Base-by-base conservation (phyloP, 2,113 vertebrate genomes). In the Colossoma macropomum region DNA sequence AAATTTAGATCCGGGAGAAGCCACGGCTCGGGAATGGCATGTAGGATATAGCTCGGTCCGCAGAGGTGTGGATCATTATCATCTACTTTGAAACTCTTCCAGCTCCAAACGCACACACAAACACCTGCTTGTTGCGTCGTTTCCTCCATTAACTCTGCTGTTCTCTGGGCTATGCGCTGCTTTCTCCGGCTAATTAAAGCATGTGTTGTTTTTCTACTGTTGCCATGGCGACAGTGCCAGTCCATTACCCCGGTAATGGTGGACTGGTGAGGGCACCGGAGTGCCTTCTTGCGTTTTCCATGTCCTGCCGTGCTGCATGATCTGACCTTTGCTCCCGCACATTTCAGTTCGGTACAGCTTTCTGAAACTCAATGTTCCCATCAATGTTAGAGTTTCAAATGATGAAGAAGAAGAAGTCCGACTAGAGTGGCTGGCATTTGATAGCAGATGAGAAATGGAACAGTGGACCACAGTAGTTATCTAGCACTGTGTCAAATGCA, bases 151-250 rank as follows among this genome's bases (percentile, higher is more conserved):
- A 82, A 56, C 72, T 71, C 34, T 45, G 38, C 38, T 15, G 68
- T 45, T 71, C 68, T 82, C 80, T 68, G 80, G 72, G 74, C 65
- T 68, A 34, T 56, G 72, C 52, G 62, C 72, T n/a, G 60, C 38
- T 17, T 81, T 63, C 60, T 75, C 32, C 60, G 23, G 60, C 60
- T 82, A 82, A 82, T 82, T 82, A 82, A 82, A 82, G 71, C 72
- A 73, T 75, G 62, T 82, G 80, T 82, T 82, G 80, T 75, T 75
- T 75, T 68, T 45, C 71, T 25, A 32, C 28, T 56, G 80, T 82
- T 82, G 72, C 48, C 72, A 56, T 41, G 32, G 80, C 48, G 52
- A 82, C 72, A 30, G 72, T 52, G 25, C 72, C 80, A 66, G 80
- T 32, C 71, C 19, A 63, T 38, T 81, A 81, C 60, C 45, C 19